Conservation (phyloP, 2,113 vertebrate genomes). For the Nyctibius bracteatus region DNA sequence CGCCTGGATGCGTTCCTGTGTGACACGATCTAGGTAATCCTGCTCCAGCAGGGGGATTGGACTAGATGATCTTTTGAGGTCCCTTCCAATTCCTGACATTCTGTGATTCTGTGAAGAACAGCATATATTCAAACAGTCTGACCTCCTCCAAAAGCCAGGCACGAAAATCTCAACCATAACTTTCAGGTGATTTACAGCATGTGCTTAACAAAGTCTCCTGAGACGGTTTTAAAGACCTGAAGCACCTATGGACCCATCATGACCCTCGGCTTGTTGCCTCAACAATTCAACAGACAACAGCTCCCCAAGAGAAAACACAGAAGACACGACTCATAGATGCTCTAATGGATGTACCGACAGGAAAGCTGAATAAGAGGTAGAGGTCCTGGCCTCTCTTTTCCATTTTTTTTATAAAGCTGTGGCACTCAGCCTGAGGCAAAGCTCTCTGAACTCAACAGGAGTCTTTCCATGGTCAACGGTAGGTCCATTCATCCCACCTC, state of each 20-base stretch:
- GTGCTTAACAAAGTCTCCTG: background rate
- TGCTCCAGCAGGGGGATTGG: too few species aligned
- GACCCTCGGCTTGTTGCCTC: background rate
- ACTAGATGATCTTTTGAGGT: too few species aligned
- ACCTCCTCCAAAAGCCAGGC: background rate
- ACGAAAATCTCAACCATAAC: background rate
- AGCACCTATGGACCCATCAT: background rate
- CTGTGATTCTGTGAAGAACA: background rate
- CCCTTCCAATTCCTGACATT: too few species aligned
- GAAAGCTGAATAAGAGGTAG: background rate
- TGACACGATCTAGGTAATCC: too few species aligned
- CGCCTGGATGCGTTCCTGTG: too few species aligned
- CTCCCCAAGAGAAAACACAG: background rate
- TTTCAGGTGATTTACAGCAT: background rate
- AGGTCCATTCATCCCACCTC: background rate
- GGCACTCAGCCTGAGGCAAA: background rate
- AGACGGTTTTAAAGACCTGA: background rate
- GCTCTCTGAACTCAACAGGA: background rate
- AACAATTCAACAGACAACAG: background rate
- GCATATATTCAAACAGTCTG: background rate
- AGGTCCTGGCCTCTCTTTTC: background rate
- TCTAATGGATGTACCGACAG: background rate
- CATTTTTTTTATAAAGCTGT: background rate
- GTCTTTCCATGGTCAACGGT: rapidly evolving
- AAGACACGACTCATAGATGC: rapidly evolving